A percentile compares a stretch with the other conserved stretches of the same genome.
Evolutionary conservation across 2,888 invertebrate genomes (phyloP).

Genomic region (Nasonia oneida): DNA sequence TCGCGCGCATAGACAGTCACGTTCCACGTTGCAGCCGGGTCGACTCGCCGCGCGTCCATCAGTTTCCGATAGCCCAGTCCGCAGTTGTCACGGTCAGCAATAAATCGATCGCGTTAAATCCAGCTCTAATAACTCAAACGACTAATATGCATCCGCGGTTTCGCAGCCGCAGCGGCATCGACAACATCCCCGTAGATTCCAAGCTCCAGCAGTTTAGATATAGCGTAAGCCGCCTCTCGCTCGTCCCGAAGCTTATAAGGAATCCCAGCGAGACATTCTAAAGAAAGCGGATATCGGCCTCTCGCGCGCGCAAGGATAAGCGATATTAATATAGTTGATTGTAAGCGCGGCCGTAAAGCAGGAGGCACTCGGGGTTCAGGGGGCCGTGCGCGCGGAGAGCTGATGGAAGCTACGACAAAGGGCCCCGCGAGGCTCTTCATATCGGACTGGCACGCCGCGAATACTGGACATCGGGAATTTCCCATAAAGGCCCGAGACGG

Average conservation of each 20-base stretch:
- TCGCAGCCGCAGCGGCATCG: too few relatives aligned
- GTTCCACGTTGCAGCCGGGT: too few relatives aligned
- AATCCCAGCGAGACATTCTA: background rate
- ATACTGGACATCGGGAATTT: constrained; percentile 50
- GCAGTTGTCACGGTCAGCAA: too few relatives aligned
- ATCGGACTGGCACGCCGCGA: constrained; percentile 28
- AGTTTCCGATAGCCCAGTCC: too few relatives aligned
- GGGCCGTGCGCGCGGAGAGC: background rate
- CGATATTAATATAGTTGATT: constrained; percentile 47
- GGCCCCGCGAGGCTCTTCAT: constrained; percentile 39
- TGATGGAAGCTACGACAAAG: constrained; percentile 35
- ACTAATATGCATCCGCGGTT: too few relatives aligned
- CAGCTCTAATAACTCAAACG: too few relatives aligned
- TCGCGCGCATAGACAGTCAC: too few relatives aligned
- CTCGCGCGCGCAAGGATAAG: background rate
- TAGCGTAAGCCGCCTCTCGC: too few relatives aligned
- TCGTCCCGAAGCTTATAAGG: background rate
- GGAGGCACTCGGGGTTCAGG: background rate
- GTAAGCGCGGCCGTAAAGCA: constrained; percentile 32
- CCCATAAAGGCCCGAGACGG: constrained; percentile 36
- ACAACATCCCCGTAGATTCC: too few relatives aligned
- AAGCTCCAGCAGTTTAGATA: too few relatives aligned
- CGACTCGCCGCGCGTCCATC: too few relatives aligned
- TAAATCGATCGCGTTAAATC: too few relatives aligned
- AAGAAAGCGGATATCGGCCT: background rate